These are phyloP conservation scores for Caenorhabditis sp. DNA, from an alignment of 2,888 invertebrate species.

Conservation along the genomic window DNA sequence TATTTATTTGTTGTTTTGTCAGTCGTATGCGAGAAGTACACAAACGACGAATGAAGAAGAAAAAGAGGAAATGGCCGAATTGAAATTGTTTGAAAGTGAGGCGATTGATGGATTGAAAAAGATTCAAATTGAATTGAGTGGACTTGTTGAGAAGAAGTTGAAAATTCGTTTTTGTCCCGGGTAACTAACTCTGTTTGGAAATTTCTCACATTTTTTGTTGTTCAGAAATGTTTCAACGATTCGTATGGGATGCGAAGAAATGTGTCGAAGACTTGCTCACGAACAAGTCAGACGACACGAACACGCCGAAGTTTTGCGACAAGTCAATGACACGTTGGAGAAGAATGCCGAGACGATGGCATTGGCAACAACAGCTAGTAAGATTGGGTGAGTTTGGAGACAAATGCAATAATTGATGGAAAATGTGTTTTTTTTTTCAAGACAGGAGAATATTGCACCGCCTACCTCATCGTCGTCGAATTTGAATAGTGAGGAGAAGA, in stretches of 20 bases:
- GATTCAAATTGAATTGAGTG: constrained; percentile 12
- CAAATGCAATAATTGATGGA: no score
- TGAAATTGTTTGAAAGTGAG: constrained; percentile 4
- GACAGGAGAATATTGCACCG: constrained; percentile 26
- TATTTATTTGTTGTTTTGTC: no score
- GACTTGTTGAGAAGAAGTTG: constrained; percentile 17
- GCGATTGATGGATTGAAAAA: constrained; percentile 21
- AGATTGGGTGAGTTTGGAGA: no score
- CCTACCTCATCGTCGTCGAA: constrained; percentile 1
- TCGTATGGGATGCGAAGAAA: constrained; percentile 17
- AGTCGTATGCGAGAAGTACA: background rate
- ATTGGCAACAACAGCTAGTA: background rate
- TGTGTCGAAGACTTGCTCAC: constrained; percentile 12
- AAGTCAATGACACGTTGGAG: constrained; percentile 18
- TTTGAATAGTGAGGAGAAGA: background rate
- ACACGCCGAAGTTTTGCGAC: constrained; percentile 4
- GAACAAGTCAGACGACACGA: constrained; percentile 18
- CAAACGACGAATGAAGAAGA: background rate
- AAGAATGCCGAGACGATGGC: constrained; percentile 7
- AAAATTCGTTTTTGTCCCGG: constrained; percentile 13
- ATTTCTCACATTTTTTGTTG: no score
- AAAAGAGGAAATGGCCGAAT: background rate
- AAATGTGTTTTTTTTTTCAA: no score
- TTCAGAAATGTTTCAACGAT: constrained; percentile 26
- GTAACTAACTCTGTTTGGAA: background rate